A percentile compares a stretch with the other conserved stretches of the same genome.
phyloP scores from a whole-genome alignment of 2,888 invertebrate species.

The Perdita meconis region DNA sequence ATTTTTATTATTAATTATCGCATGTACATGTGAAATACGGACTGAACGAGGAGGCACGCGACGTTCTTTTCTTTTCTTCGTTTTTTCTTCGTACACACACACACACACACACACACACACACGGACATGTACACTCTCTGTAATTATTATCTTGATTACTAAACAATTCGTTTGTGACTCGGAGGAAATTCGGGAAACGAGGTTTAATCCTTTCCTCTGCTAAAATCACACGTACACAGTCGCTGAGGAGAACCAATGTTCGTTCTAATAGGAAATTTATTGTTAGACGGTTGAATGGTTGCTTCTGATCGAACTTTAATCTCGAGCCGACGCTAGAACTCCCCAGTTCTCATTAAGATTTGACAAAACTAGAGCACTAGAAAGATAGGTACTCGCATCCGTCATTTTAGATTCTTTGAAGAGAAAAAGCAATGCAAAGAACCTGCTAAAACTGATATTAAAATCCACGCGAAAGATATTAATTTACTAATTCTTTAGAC shows the following conservation, averaged over 20 bases:
- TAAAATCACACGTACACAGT: conserved; percentile 24
- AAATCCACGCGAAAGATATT: too few species aligned
- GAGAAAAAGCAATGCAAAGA: too few species aligned
- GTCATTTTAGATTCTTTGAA: too few species aligned
- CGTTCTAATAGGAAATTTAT: conserved; percentile 72
- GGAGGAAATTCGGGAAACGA: not conserved
- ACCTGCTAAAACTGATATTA: too few species aligned
- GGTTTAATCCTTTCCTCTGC: not conserved
- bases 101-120: conserved; percentile 15
- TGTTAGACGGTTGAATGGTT: conserved; percentile 62
- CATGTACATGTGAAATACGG: conserved; percentile 59
- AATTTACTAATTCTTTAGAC: too few species aligned
- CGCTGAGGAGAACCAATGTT: conserved; percentile 73
- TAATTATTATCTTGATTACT: conserved; percentile 9
- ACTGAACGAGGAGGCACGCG: conserved; percentile 61
- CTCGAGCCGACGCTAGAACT: too few species aligned
- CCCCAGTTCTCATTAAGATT: too few species aligned
- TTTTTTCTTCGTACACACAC: conserved; percentile 37
- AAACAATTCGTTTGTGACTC: conserved; percentile 2
- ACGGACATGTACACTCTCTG: not conserved
- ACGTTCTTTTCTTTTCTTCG: conserved; percentile 49
- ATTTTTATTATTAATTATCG: conserved; percentile 47
- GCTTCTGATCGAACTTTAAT: conserved; percentile 18
- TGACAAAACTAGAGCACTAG: too few species aligned
- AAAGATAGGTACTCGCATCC: too few species aligned